Conservation (phyloP, 2,888 invertebrate genomes). For the Strigamia transsilvanica region DNA sequence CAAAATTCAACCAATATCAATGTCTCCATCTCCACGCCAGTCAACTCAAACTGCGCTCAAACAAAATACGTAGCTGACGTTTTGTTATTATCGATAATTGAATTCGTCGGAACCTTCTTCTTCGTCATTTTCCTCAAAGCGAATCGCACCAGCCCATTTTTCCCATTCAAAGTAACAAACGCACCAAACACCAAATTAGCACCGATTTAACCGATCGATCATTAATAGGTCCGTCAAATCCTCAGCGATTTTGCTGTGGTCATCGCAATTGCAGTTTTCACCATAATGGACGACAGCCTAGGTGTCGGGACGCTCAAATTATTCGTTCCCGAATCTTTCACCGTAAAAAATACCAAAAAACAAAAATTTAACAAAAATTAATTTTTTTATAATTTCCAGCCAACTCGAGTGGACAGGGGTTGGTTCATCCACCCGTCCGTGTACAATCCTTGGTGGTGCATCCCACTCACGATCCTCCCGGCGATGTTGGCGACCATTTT, state of each 20-base stretch:
- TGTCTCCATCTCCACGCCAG: neutral
- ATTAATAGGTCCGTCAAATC: constrained; percentile 64
- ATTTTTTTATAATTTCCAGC: constrained; percentile 55
- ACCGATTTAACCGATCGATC: neutral
- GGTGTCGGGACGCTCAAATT: constrained; percentile 66
- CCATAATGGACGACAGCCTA: constrained; percentile 62
- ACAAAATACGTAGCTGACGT: constrained; percentile 61
- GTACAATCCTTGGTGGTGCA: constrained; percentile 64
- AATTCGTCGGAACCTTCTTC: constrained; percentile 63
- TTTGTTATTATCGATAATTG: constrained; percentile 63
- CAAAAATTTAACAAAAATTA: neutral
- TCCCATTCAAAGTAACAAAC: constrained; percentile 60
- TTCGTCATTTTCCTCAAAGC: constrained; percentile 61
- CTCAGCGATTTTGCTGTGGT: constrained; percentile 68
- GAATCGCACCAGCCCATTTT: constrained; percentile 61
- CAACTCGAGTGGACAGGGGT: constrained; percentile 55
- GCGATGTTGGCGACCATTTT: constrained; percentile 67
- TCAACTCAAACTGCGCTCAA: neutral
- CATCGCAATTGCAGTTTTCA: constrained; percentile 66
- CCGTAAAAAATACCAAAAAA: constrained; percentile 45
- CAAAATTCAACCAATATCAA: neutral
- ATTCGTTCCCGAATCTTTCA: constrained; percentile 62
- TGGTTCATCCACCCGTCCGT: constrained; percentile 57
- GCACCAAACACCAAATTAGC: neutral
- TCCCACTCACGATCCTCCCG: constrained; percentile 65